Percentiles rank a stretch among this genome's conserved stretches.
These are phyloP conservation scores for Phallusia fumigata DNA, from an alignment of 23 tunicate species.

Conservation along the genomic window DNA sequence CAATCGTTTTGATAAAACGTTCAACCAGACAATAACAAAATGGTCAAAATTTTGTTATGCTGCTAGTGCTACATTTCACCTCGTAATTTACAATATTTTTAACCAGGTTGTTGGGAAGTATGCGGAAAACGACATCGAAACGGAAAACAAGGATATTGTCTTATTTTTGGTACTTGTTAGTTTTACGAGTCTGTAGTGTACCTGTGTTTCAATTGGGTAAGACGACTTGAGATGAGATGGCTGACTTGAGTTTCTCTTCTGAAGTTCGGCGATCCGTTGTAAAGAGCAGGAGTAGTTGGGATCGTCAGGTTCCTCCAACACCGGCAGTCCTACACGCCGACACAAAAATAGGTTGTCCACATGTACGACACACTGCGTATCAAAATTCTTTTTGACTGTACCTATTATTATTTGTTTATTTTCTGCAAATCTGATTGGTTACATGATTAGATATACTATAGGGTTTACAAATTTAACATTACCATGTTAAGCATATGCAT, in stretches of 20 bases:
- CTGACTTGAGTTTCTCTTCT: conserved; percentile 49
- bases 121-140: not conserved
- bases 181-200: not conserved
- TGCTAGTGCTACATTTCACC: no score
- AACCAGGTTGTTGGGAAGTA: no score
- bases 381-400: not conserved
- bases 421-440: no score
- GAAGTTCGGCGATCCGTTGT: conserved; percentile 63
- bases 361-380: not conserved
- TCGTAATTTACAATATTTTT: no score
- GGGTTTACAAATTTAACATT: no score
- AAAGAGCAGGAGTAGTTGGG: conserved; percentile 2
- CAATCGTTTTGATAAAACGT: no score
- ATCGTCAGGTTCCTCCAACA: not conserved
- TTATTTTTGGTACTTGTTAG: no score
- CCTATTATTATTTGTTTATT: no score
- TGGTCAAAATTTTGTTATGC: no score
- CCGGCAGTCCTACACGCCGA: conserved; percentile 3
- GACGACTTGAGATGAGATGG: conserved; percentile 79
- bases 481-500: no score
- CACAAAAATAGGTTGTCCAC: not conserved
- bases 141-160: not conserved
- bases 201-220: conserved; percentile 92
- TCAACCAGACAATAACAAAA: no score
- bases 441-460: no score